Percentiles rank a stretch among this genome's conserved stretches.
Evolutionary conservation across 1,140 invertebrate genomes (phyloP).

Genomic region (Nasonia longicornis): DNA sequence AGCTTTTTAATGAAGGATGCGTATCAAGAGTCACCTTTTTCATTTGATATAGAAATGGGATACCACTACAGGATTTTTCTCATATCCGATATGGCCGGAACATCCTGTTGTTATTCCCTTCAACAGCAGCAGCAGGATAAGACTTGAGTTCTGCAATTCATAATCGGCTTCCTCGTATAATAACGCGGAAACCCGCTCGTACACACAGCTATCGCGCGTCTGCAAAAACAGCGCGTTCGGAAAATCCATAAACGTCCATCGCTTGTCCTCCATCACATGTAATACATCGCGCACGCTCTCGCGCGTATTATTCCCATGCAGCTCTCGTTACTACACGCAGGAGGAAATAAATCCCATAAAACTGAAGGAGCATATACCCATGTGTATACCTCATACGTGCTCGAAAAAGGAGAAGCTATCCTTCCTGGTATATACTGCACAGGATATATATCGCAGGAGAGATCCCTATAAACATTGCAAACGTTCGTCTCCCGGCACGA

Average conservation of each 20-base stretch:
- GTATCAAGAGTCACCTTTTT: background rate
- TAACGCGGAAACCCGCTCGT: background rate
- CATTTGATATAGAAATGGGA: background rate
- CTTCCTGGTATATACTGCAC: background rate
- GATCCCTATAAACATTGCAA: slow-evolving; percentile 18
- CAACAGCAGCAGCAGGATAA: background rate
- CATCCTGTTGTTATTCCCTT: background rate
- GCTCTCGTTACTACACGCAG: background rate
- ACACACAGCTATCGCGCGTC: too few species aligned
- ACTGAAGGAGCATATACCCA: too few species aligned
- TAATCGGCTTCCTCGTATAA: background rate
- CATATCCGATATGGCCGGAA: background rate
- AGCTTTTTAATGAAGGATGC: background rate
- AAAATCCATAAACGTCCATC: background rate
- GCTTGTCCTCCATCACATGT: slow-evolving; percentile 1
- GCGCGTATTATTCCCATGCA: background rate
- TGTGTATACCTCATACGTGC: background rate
- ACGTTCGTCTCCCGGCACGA: background rate
- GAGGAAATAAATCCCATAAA: slow-evolving; percentile 28
- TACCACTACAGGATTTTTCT: background rate
- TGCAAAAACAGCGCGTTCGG: background rate
- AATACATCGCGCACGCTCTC: background rate
- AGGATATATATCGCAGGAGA: too few species aligned
- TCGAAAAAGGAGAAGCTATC: background rate
- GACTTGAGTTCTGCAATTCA: background rate